Evolutionary conservation across 2,888 invertebrate species (phyloP), one percentile per base, ranked within the genome.

Genomic region (Drosophila lacicola): DNA sequence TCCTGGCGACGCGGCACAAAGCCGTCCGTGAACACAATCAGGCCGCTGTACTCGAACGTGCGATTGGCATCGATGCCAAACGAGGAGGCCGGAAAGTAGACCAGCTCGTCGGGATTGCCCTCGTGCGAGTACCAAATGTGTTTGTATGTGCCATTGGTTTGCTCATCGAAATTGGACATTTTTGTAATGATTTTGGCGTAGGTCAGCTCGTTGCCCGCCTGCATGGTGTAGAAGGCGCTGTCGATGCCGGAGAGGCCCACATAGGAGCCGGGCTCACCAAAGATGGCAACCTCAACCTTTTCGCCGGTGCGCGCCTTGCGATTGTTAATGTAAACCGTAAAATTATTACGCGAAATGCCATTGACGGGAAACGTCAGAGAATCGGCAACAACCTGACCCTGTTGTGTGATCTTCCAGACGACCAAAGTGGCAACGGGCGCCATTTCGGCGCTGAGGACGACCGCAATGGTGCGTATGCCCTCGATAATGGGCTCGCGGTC

Each of bases 331-430:
- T 94, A 95, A 11, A 97, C 95, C 0, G 96, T 96, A 91, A 97
- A 97, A 91, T 98, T 97, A 91, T 99, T 98, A 68, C 97, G 93
- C 1, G 98, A 97, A 79, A 98, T 97, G 68, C 98, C 98, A 93
- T 98, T 98, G 29, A 99, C 98, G 0, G 98, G 98, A 94, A 98
- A 98, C n/a, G 98, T 98, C 64, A 99, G 93, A 64, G 97, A 97
- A 93, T 99, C 99, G 0, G 97, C 97, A 0, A 98, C 95, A 51
- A 98, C 96, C 86, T 96, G 96, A 0, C 97, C 98, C 80, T 96
- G 95, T 13, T 95, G 95, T 5, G 95, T 96, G 1, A 98, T 95
- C 91, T 96, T 95, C 95, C 98, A 99, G 51, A 97, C 97, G 19
- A 98, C 95, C 37, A 97, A 94, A 0, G 98, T 98, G 13, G 98